A percentile compares a stretch with the other conserved stretches of the same genome.
phyloP scores from a whole-genome alignment of 2,888 invertebrate species.

The Cerastis rubricosa region DNA sequence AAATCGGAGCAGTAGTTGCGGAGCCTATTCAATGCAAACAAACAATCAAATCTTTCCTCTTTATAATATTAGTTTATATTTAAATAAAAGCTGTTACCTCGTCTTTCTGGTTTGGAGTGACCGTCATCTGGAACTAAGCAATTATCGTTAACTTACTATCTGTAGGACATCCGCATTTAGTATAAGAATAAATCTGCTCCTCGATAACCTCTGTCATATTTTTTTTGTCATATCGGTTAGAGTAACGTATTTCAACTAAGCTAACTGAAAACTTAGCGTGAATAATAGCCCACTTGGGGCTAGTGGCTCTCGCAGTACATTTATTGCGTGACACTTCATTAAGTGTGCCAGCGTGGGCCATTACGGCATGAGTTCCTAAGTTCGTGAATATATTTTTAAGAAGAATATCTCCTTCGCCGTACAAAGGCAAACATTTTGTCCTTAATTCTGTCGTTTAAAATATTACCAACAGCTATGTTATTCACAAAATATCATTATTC shows the following conservation, averaged over 20 bases:
- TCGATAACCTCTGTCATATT: background rate
- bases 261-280: background rate
- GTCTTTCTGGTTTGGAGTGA: slow-evolving; percentile 26
- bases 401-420: background rate
- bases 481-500: background rate
- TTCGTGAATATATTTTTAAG: background rate
- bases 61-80: too few species aligned
- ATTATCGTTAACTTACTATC: background rate
- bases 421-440: background rate
- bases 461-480: background rate
- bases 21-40: too few species aligned
- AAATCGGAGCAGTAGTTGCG: too few species aligned
- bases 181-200: background rate
- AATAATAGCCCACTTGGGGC: slow-evolving; percentile 1
- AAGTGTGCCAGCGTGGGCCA: background rate
- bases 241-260: slow-evolving; percentile 5
- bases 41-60: too few species aligned
- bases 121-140: slow-evolving; percentile 39
- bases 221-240: background rate
- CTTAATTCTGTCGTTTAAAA: background rate
- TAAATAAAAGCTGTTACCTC: slow-evolving; percentile 40
- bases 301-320: slow-evolving; percentile 5
- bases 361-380: background rate
- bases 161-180: background rate
- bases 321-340: too few species aligned